Evolutionary conservation across 1,140 invertebrate genomes (phyloP).

Genomic region (Trichonephila clavata): DNA sequence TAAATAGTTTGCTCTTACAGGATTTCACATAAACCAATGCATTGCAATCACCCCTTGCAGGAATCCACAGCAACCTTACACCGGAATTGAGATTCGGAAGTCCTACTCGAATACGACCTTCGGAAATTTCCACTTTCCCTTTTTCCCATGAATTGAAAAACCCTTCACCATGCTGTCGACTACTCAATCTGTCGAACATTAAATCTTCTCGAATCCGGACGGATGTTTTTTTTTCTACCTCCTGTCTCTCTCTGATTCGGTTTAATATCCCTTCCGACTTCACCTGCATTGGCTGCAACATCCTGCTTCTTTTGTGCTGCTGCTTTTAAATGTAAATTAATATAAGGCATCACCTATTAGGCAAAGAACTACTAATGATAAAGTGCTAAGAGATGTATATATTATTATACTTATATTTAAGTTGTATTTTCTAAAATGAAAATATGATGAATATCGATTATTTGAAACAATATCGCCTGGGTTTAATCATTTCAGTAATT

Average conservation of each 20-base stretch:
- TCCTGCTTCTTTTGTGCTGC: conserved; percentile 1
- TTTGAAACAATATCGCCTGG: no score
- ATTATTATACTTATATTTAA: no score
- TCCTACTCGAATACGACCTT: conserved; percentile 3
- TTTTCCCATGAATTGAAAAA: conserved; percentile 45
- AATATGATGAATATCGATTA: no score
- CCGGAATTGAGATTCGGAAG: conserved; percentile 50
- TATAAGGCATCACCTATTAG: not conserved
- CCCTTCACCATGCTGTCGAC: not conserved
- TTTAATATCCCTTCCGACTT: not conserved
- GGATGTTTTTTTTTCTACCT: not conserved
- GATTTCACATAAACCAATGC: not conserved
- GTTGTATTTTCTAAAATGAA: no score
- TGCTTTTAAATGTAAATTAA: not conserved
- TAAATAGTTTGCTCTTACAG: no score
- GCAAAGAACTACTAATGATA: no score
- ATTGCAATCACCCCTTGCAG: not conserved
- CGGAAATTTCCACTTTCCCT: conserved; percentile 15
- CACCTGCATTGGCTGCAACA: conserved; percentile 5
- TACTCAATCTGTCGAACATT: conserved; percentile 34
- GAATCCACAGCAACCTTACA: not conserved
- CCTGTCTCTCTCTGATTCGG: not conserved
- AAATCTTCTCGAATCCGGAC: conserved; percentile 17
- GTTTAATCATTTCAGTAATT: no score
- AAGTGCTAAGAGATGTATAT: no score